phyloP scores from a whole-genome alignment of 2,888 invertebrate species.

The Seira musarum region DNA sequence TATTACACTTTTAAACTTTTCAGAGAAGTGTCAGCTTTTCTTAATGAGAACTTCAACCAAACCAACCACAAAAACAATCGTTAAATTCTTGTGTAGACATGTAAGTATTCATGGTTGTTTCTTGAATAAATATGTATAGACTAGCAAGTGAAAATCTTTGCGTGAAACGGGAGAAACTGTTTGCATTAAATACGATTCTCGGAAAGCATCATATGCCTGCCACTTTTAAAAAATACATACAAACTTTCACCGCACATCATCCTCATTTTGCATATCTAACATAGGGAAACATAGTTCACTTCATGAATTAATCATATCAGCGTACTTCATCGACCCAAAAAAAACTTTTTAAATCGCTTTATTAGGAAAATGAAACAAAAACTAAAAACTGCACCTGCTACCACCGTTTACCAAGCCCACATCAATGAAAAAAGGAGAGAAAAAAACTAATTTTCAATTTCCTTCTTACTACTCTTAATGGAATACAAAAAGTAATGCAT shows the following conservation, averaged over 20 bases:
- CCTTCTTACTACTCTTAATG: background rate
- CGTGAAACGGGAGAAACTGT: background rate
- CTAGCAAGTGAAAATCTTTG: conserved; percentile 1
- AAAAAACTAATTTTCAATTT: conserved; percentile 15
- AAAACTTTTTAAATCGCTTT: conserved; percentile 3
- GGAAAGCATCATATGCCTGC: background rate
- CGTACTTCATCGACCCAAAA: background rate
- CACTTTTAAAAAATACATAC: background rate
- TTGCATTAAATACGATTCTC: background rate
- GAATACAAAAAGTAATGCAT: background rate
- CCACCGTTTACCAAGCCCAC: background rate
- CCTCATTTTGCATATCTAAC: background rate
- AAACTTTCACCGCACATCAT: conserved; percentile 2
- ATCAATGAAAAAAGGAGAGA: background rate
- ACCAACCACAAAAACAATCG: too few species aligned
- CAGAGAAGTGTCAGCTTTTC: too few species aligned
- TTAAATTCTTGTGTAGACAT: background rate
- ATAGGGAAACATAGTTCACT: background rate
- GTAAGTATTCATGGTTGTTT: too few species aligned
- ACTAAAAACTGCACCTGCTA: conserved; percentile 5
- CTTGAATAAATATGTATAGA: background rate
- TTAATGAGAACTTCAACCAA: too few species aligned
- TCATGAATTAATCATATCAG: conserved; percentile 15
- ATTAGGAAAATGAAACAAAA: background rate
- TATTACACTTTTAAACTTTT: too few species aligned